Percentiles rank a stretch among this genome's conserved stretches.
phyloP scores from a whole-genome alignment of 2,888 invertebrate genomes.

The Drosophila mulleri region DNA sequence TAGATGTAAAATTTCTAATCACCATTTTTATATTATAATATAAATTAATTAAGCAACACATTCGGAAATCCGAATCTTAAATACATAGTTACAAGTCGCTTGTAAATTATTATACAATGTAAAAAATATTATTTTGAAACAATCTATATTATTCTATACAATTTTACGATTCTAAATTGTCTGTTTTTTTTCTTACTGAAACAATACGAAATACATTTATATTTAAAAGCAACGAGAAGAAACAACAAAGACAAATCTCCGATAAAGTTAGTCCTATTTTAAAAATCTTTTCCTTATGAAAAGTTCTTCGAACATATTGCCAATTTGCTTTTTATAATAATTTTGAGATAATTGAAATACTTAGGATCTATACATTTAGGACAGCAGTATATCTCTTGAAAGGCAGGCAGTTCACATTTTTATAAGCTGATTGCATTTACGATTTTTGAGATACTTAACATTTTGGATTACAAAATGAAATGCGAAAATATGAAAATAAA shows the following conservation, averaged over 20 bases:
- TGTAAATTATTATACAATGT: constrained; percentile 52
- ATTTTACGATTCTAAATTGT: constrained; percentile 7
- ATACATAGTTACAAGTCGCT: constrained; percentile 35
- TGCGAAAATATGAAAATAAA: neutral
- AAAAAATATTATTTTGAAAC: constrained; percentile 32
- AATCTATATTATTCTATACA: neutral
- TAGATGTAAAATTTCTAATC: constrained; percentile 59
- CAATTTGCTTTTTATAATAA: neutral
- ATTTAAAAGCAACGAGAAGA: constrained; percentile 7
- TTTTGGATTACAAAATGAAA: neutral
- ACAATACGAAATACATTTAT: neutral
- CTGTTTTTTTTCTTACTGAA: constrained; percentile 6
- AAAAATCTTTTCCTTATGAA: neutral
- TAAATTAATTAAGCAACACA: constrained; percentile 48
- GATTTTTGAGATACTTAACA: neutral
- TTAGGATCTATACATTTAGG: constrained; percentile 38
- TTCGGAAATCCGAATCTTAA: constrained; percentile 50
- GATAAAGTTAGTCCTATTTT: constrained; percentile 10
- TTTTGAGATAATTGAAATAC: constrained; percentile 29
- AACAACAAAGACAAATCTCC: neutral
- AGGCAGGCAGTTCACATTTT: constrained; percentile 1
- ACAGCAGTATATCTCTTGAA: neutral
- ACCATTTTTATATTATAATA: constrained; percentile 53
- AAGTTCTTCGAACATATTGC: neutral
- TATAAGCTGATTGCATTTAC: constrained; percentile 10